Evolutionary conservation across 2,797 vertebrate species (phyloP).

Genomic region (Lagodon rhomboides): DNA sequence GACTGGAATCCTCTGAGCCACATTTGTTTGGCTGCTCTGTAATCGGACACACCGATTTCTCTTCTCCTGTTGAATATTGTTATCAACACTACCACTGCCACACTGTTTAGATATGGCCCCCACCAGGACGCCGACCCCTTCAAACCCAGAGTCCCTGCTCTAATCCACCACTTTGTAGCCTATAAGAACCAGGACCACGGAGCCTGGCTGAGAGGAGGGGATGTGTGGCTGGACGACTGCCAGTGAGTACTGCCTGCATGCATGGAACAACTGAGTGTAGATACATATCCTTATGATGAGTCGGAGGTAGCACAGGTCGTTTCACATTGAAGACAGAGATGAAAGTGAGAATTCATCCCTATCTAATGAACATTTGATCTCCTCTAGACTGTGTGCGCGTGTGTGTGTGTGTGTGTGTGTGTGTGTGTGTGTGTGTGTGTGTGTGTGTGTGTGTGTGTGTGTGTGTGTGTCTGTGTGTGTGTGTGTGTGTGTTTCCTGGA

Average conservation of each 20-base stretch:
- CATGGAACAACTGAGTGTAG: background rate
- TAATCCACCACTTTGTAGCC: conserved; percentile 92
- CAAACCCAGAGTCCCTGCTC: conserved; percentile 95
- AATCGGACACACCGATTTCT: background rate
- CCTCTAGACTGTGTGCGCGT: background rate
- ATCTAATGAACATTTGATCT: conserved; percentile 22
- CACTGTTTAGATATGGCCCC: conserved; percentile 90
- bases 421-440: conserved; percentile 12
- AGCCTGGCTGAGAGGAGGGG: conserved; percentile 97
- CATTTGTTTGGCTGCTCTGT: background rate
- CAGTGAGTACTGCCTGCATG: conserved; percentile 86
- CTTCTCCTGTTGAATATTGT: too few species aligned
- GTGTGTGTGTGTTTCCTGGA: conserved; percentile 2
- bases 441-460: conserved; percentile 8
- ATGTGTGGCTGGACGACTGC: conserved; percentile 96
- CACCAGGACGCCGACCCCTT: conserved; percentile 95
- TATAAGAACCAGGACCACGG: conserved; percentile 99
- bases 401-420: background rate
- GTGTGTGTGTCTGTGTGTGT: background rate
- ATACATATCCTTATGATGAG: background rate
- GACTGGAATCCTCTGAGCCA: background rate
- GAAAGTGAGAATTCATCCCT: conserved; percentile 9
- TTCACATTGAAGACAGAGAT: conserved; percentile 24
- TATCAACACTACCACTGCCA: background rate
- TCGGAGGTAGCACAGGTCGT: background rate